phyloP scores from a whole-genome alignment of 2,113 vertebrate genomes.

The Petrocephalus zakoni region DNA sequence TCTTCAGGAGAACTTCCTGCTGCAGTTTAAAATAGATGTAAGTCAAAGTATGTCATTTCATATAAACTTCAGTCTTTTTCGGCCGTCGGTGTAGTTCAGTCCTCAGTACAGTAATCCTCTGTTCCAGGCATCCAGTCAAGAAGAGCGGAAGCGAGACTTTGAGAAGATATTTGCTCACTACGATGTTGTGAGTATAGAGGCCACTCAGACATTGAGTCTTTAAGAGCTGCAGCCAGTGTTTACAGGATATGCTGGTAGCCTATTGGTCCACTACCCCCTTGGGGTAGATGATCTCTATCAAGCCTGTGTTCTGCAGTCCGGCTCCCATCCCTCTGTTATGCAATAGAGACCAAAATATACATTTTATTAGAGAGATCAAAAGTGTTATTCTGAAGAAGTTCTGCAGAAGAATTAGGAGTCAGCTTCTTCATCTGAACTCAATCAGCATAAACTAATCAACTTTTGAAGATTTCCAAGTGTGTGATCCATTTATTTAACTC shows the following conservation, averaged over 20 bases:
- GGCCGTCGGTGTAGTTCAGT: neutral
- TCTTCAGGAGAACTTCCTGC: conserved; percentile 90
- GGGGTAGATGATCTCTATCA: neutral
- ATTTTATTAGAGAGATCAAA: neutral
- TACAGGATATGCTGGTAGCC: neutral
- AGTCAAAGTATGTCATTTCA: conserved; percentile 47
- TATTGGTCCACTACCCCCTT: neutral
- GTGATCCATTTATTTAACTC: neutral
- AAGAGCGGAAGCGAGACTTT: conserved; percentile 85
- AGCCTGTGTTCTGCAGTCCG: neutral
- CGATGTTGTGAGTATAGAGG: conserved; percentile 77
- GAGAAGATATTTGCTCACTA: conserved; percentile 93
- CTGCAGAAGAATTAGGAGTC: neutral
- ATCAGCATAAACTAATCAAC: neutral
- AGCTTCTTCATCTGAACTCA: neutral
- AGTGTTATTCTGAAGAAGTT: neutral
- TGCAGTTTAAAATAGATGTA: conserved; percentile 92
- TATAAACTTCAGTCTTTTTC: neutral
- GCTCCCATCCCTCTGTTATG: neutral
- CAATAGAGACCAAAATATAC: neutral
- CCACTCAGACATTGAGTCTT: no score
- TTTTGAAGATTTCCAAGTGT: neutral
- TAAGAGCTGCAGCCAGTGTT: neutral
- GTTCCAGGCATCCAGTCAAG: conserved; percentile 69
- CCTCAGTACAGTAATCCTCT: neutral